These are phyloP conservation scores for Syngnathus typhle DNA, from an alignment of 2,113 vertebrate species.

Conservation along the genomic window DNA sequence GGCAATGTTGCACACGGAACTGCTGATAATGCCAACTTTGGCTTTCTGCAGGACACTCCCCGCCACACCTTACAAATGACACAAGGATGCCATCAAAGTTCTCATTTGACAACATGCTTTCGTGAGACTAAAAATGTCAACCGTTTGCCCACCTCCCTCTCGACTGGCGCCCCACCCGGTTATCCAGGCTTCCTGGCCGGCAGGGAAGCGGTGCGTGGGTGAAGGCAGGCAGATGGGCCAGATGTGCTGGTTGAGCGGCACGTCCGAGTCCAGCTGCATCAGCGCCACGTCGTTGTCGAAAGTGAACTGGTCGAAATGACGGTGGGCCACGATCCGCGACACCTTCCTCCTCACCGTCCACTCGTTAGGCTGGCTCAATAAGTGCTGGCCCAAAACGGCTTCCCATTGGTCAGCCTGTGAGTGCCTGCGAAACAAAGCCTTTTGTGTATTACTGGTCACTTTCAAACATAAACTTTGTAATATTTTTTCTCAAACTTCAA, in stretches of 20 bases:
- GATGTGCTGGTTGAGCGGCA: constrained; percentile 60
- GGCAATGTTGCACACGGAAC: constrained; percentile 74
- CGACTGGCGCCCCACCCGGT: constrained; percentile 66
- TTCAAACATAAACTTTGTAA: too few species aligned
- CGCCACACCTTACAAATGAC: constrained; percentile 10
- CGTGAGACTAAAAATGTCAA: background rate
- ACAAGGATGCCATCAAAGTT: background rate
- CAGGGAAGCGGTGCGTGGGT: constrained; percentile 46
- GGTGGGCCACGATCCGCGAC: constrained; percentile 51
- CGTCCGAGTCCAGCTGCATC: constrained; percentile 59
- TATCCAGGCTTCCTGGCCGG: constrained; percentile 58
- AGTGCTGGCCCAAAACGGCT: constrained; percentile 75
- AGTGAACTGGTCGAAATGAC: constrained; percentile 1
- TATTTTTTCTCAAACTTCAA: too few species aligned
- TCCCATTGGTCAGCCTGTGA: constrained; percentile 67
- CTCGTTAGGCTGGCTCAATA: constrained; percentile 61
- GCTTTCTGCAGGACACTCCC: constrained; percentile 82
- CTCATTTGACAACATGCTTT: background rate
- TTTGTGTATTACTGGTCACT: background rate
- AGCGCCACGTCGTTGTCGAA: constrained; percentile 64
- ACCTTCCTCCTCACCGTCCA: constrained; percentile 38
- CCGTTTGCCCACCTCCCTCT: constrained; percentile 49
- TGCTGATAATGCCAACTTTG: constrained; percentile 80
- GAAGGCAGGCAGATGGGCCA: constrained; percentile 68
- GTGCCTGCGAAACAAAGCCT: constrained; percentile 33